Percentiles rank a stretch among this genome's conserved stretches.
These are phyloP conservation scores for Julus scandinavius DNA, from an alignment of 2,888 invertebrate genomes.

Conservation along the genomic window DNA sequence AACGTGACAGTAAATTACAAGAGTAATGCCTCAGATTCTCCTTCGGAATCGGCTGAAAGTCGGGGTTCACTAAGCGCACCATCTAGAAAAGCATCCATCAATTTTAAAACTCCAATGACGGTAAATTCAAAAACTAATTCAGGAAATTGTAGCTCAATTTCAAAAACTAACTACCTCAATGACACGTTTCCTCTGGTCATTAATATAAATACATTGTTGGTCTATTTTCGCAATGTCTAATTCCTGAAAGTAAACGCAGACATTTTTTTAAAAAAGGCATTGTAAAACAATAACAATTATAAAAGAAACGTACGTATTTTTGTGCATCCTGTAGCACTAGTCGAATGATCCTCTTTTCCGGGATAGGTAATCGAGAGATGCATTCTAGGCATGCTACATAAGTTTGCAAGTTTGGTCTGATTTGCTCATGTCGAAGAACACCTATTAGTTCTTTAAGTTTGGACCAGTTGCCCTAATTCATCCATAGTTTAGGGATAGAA, in stretches of 20 bases:
- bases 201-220: conserved; percentile 48
- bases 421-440: conserved; percentile 5
- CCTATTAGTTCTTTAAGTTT: conserved; percentile 21
- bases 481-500: background rate
- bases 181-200: conserved; percentile 53
- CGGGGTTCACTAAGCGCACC: conserved; percentile 22
- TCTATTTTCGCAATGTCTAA: conserved; percentile 52
- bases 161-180: conserved; percentile 41
- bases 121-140: no score
- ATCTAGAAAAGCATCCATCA: conserved; percentile 20
- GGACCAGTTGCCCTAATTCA: conserved; percentile 49
- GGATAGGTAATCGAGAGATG: conserved; percentile 7
- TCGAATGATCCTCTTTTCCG: background rate
- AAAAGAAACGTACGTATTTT: conserved; percentile 14
- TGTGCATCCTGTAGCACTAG: conserved; percentile 44
- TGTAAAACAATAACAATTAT: background rate
- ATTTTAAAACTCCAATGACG: background rate
- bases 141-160: no score
- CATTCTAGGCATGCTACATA: conserved; percentile 54
- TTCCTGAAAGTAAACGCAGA: conserved; percentile 1
- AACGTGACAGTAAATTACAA: conserved; percentile 42
- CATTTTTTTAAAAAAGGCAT: background rate
- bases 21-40: conserved; percentile 13
- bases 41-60: conserved; percentile 32
- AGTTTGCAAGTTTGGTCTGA: conserved; percentile 44